A percentile compares a stretch with the other conserved stretches of the same genome.
Conservation (phyloP, 1,140 invertebrate genomes). For the Rhagoletis pomonella region DNA sequence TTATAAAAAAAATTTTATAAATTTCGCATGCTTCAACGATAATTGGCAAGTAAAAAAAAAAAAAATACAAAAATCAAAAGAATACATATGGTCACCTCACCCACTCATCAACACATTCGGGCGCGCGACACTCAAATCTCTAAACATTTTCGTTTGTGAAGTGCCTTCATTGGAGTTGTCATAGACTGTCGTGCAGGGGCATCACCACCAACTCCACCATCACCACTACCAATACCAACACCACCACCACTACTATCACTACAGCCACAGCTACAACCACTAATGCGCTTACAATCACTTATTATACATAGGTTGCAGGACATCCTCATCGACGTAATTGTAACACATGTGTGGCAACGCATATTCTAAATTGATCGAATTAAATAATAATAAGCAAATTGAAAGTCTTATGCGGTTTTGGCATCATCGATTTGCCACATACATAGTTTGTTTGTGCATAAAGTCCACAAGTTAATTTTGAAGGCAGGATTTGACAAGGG, state of each 20-base stretch:
- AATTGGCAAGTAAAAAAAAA: conserved; percentile 1
- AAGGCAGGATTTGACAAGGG: neutral
- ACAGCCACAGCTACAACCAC: neutral
- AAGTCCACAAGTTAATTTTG: neutral
- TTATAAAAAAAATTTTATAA: conserved; percentile 31
- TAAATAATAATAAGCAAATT: neutral
- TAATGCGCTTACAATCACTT: neutral
- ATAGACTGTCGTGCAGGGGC: neutral
- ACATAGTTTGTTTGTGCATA: neutral
- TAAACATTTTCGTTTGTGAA: neutral
- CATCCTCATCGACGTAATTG: neutral
- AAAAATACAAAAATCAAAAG: neutral
- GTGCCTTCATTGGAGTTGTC: conserved; percentile 19
- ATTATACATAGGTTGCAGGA: neutral
- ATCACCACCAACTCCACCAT: neutral
- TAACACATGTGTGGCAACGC: neutral
- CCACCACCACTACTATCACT: neutral
- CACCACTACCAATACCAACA: conserved; percentile 6
- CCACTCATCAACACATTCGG: neutral
- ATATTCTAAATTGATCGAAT: conserved; percentile 1
- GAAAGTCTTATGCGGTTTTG: neutral
- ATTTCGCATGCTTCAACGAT: neutral
- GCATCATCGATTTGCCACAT: neutral
- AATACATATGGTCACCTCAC: neutral
- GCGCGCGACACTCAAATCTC: neutral